Conservation (phyloP, 2,113 vertebrate species). For the Porphyrio hochstetteri region DNA sequence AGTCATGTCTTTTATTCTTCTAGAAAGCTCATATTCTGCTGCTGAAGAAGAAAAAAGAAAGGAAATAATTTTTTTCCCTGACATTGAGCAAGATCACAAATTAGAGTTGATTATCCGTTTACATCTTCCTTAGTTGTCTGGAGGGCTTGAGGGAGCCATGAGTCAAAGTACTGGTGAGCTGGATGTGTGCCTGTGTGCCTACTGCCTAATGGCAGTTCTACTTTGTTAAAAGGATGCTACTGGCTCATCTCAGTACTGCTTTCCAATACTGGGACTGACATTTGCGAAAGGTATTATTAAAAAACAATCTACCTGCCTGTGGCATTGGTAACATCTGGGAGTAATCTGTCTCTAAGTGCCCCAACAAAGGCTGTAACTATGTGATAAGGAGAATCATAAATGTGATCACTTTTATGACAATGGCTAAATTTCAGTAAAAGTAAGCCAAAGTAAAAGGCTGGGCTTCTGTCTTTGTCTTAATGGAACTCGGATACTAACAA, state of each 20-base stretch:
- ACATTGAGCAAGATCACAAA: background rate
- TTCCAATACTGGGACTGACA: background rate
- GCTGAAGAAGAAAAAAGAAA: background rate
- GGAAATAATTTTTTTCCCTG: background rate
- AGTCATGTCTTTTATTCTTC: background rate
- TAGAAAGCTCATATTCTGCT: background rate
- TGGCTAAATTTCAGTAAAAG: background rate
- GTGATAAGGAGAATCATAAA: background rate
- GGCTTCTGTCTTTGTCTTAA: background rate
- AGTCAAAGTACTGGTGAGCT: background rate
- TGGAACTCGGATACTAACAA: background rate
- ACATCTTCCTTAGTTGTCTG: background rate
- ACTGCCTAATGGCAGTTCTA: background rate
- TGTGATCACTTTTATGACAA: background rate
- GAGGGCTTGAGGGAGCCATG: background rate
- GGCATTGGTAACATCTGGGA: background rate
- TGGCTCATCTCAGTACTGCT: background rate
- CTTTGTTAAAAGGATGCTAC: background rate
- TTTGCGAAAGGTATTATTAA: background rate
- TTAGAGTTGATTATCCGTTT: slow-evolving; percentile 9
- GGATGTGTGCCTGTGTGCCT: fast-evolving
- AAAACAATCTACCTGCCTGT: background rate
- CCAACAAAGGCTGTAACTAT: background rate
- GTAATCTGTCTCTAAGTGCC: background rate
- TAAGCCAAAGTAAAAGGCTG: background rate